phyloP scores from a whole-genome alignment of 2,797 vertebrate genomes.

The Galagoides demidoff region DNA sequence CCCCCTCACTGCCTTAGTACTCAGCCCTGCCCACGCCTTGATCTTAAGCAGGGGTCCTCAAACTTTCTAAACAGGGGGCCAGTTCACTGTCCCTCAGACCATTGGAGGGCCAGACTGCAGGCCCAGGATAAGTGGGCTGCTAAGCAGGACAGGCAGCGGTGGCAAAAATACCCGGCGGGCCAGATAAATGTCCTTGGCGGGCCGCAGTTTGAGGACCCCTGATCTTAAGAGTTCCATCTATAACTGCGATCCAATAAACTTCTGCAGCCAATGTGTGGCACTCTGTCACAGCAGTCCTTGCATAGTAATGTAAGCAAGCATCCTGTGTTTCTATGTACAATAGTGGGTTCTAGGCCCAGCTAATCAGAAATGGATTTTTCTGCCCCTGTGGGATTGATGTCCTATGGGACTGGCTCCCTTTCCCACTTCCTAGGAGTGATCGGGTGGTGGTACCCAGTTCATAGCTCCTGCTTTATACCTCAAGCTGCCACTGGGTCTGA shows the following conservation, averaged over 20 bases:
- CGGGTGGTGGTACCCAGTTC: not conserved
- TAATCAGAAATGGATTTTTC: not conserved
- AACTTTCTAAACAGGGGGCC: no score
- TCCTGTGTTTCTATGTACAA: not conserved
- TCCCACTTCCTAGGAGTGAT: not conserved
- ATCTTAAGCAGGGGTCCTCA: no score
- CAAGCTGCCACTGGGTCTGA: not conserved
- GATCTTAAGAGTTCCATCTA: not conserved
- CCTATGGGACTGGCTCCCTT: not conserved
- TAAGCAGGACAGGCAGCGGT: no score
- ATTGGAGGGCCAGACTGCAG: no score
- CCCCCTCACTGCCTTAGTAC: not conserved
- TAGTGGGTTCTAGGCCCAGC: not conserved
- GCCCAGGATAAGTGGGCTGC: no score
- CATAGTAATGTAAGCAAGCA: no score
- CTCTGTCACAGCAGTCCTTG: fast-evolving
- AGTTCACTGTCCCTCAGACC: no score
- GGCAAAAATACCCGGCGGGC: no score
- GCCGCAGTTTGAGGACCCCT: not conserved
- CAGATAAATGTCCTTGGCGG: no score
- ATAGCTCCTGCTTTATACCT: not conserved
- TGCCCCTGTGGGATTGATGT: not conserved
- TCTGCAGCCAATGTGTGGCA: no score
- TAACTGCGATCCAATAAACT: not conserved
- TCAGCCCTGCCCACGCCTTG: not conserved